phyloP scores from a whole-genome alignment of 2,888 invertebrate genomes.

The Drosophila birchii region DNA sequence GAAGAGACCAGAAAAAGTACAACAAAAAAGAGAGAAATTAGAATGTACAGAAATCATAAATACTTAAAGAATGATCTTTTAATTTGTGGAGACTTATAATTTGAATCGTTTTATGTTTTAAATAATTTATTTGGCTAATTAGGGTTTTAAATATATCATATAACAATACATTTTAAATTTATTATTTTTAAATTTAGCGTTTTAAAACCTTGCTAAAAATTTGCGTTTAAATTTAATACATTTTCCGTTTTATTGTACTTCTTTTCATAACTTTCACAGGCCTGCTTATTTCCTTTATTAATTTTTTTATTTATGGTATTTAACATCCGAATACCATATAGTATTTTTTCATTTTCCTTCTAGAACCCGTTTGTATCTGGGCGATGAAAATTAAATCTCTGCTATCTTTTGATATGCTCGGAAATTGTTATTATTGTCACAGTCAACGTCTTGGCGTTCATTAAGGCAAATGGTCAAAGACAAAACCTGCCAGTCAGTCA shows the following conservation, averaged over 20 bases:
- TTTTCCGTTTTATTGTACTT: not conserved
- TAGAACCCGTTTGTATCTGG: constrained; percentile 7
- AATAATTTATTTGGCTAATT: too few relatives aligned
- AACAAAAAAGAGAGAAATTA: too few relatives aligned
- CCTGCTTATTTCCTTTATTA: not conserved
- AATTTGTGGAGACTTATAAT: too few relatives aligned
- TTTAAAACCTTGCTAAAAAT: not conserved
- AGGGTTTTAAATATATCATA: too few relatives aligned
- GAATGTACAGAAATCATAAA: too few relatives aligned
- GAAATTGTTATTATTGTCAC: constrained; percentile 51
- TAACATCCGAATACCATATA: not conserved
- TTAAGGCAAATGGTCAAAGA: constrained; percentile 36
- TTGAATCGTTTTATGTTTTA: too few relatives aligned
- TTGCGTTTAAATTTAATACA: not conserved
- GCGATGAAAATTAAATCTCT: constrained; percentile 5
- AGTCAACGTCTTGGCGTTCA: constrained; percentile 29
- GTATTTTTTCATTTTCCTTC: not conserved
- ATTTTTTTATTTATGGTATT: too few relatives aligned
- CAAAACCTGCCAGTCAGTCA: constrained; percentile 41
- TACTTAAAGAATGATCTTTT: too few relatives aligned
- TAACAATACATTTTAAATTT: not conserved
- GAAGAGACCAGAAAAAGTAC: too few relatives aligned
- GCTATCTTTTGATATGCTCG: constrained; percentile 13
- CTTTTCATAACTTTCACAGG: not conserved
- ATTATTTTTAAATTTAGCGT: not conserved